Conservation (phyloP, 2,797 vertebrate species). For the Smutsia gigantea region DNA sequence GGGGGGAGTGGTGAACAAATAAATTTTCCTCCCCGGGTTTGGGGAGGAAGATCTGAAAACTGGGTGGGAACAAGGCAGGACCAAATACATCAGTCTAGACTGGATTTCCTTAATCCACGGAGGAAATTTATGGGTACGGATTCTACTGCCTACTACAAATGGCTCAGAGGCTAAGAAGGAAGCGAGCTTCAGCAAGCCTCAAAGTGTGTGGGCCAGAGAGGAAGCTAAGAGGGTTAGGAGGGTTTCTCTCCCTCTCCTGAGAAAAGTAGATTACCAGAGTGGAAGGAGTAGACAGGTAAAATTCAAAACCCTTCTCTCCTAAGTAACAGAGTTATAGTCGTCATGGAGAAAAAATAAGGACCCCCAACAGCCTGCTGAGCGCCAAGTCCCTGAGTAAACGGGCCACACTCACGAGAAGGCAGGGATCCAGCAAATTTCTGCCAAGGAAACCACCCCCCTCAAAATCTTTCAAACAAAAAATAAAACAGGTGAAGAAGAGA, state of each 20-base stretch:
- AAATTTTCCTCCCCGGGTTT: conserved; percentile 1
- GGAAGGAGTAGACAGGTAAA: neutral
- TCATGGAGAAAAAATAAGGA: neutral
- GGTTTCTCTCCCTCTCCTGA: neutral
- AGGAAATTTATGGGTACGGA: neutral
- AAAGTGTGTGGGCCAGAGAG: neutral
- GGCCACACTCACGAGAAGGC: neutral
- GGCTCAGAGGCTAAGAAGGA: neutral
- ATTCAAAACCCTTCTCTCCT: conserved; percentile 50
- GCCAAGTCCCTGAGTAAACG: neutral
- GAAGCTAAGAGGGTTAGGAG: neutral
- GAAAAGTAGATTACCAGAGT: conserved; percentile 48
- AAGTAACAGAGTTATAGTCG: conserved; percentile 55
- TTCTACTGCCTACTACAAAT: neutral
- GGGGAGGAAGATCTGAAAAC: neutral
- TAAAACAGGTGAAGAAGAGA: neutral
- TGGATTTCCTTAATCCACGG: conserved; percentile 4
- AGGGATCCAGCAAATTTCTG: conserved; percentile 8
- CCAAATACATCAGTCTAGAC: neutral
- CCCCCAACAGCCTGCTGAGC: neutral
- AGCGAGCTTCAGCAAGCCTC: conserved; percentile 34
- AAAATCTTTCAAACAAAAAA: neutral
- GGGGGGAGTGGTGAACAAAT: conserved; percentile 8
- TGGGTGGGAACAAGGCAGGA: neutral
- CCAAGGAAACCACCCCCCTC: neutral